Evolutionary conservation across 2,113 vertebrate genomes (phyloP).

Genomic region (Brachyhypopomus occidentalis): DNA sequence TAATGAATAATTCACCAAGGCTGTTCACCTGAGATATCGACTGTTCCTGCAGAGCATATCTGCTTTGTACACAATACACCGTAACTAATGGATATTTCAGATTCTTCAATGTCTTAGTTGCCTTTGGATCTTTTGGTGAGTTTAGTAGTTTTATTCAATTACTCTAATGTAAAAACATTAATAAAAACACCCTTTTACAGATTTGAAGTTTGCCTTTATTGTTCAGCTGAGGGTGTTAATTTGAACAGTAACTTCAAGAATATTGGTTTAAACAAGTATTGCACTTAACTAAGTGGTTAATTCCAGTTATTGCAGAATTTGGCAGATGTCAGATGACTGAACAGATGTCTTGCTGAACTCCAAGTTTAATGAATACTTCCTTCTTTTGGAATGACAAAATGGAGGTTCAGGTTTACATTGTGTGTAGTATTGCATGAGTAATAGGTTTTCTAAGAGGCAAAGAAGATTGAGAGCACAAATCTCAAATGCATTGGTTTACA

Average conservation of each 20-base stretch:
- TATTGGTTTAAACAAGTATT: not conserved
- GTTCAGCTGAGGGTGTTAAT: not conserved
- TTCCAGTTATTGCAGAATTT: not conserved
- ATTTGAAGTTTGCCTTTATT: not conserved
- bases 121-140: conserved; percentile 40
- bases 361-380: conserved; percentile 17
- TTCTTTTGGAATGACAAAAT: conserved; percentile 2
- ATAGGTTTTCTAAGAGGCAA: not conserved
- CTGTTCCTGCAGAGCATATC: conserved; percentile 15
- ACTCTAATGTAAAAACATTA: not conserved
- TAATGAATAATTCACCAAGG: conserved; percentile 69
- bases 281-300: not conserved
- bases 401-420: conserved; percentile 42
- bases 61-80: conserved; percentile 21
- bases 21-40: conserved; percentile 63
- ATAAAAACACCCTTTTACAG: too few relatives aligned
- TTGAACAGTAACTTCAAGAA: not conserved
- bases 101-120: not conserved
- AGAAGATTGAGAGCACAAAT: not conserved
- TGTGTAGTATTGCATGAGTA: conserved; percentile 29
- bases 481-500: not conserved
- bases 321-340: not conserved
- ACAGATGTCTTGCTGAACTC: conserved; percentile 18
- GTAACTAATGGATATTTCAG: not conserved
- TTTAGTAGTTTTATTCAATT: not conserved